Evolutionary conservation across 2,113 vertebrate species (phyloP), one percentile per base, ranked within the genome.

Genomic region (Condylura cristata): DNA sequence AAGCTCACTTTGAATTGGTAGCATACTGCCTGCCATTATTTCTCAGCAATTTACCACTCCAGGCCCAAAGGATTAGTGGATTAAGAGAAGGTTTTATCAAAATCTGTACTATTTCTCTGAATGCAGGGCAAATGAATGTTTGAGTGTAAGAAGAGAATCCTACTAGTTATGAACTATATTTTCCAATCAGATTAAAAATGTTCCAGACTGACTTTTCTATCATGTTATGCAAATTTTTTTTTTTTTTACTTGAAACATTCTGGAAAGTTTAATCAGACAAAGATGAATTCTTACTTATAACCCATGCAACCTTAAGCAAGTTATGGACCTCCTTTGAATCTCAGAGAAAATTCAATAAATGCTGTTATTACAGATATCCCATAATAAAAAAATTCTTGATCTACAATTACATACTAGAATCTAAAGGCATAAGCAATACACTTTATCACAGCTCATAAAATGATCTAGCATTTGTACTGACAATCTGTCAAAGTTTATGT

Each of bases 1-100:
- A 80, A 96, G 96, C 96, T 94, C 88, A 48, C 90, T 95, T 87
- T 85, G 97, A 98, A 98, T 98, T 98, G 97, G 97, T 63, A 98
- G 97, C 98, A 98, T 98, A 98, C 98, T 98, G 98, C 95, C 61
- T 95, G 88, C 97, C 96, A 97, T 98, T 97, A 98, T 88, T 66
- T 90, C 98, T 95, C 92, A 97, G 90, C 96, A 98, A 97, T 97
- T 96, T 95, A 94, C 95, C 98, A 98, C 97, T 97, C 97, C 98
- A 97, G 90, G 76, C 88, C 75, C 75, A 58, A n/a, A 53, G 97
- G 98, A 98, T 98, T 98, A 98, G 70, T 0, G 7, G 84, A 86
- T 94, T 86, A 86, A 51, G 26, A 61, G 39, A 66, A 83, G 75
- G 46, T 66, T 76, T 96, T 82, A 95, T 53, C 76, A 95, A 97